phyloP scores from a whole-genome alignment of 2,888 invertebrate genomes.

The Rhagium mordax region DNA sequence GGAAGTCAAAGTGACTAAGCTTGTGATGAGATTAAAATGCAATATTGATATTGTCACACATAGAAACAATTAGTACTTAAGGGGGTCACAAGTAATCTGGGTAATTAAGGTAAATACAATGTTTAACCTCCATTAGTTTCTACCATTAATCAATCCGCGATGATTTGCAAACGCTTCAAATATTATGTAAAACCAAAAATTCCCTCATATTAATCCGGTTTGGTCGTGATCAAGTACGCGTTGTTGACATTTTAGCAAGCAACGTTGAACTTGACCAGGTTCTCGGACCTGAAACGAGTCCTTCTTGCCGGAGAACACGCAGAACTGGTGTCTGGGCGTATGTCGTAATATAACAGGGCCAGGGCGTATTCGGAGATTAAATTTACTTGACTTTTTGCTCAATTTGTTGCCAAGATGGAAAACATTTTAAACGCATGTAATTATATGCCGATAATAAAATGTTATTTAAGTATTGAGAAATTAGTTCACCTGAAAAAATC shows the following conservation, averaged over 20 bases:
- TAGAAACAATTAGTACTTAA: no score
- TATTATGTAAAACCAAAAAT: background rate
- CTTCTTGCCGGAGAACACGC: background rate
- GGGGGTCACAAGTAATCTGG: no score
- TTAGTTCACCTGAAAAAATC: no score
- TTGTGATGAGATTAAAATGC: no score
- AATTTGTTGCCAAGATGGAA: background rate
- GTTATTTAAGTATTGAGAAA: no score
- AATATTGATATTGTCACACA: no score
- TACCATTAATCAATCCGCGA: background rate
- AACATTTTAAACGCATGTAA: no score
- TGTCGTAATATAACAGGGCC: background rate
- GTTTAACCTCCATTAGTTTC: background rate
- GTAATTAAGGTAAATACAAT: no score
- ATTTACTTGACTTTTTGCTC: background rate
- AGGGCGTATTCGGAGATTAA: background rate
- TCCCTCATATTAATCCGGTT: background rate
- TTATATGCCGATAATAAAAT: no score
- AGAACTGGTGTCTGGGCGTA: background rate
- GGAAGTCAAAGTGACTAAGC: no score
- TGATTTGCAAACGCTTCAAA: background rate
- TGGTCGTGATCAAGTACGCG: background rate
- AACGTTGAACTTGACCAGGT: background rate
- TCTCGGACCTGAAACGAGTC: background rate
- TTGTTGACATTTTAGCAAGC: background rate